Evolutionary conservation across 2,113 vertebrate genomes (phyloP).

Genomic region (Pomatorhinus ruficollis): DNA sequence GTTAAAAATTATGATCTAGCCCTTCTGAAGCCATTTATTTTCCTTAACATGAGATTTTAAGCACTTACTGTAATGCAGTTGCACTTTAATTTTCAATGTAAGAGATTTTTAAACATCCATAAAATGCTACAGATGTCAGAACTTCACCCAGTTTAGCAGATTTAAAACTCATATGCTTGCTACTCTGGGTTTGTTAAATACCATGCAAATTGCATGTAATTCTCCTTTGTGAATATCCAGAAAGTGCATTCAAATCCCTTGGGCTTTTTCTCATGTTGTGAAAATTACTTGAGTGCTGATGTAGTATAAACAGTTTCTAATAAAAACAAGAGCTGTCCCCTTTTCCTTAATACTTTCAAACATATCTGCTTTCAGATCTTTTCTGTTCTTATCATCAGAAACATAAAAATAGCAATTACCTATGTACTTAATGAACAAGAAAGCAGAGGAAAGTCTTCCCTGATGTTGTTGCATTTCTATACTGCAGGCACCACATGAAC

Average conservation of each 20-base stretch:
- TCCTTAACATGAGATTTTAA: not conserved
- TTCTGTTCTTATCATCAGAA: not conserved
- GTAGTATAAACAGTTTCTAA: not conserved
- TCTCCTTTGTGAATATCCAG: not conserved
- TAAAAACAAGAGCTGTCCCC: not conserved
- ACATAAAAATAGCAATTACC: not conserved
- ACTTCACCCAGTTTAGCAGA: not conserved
- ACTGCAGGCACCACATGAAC: not conserved
- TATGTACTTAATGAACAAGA: not conserved
- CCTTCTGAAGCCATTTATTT: not conserved
- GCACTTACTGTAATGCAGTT: not conserved
- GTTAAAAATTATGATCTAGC: not conserved
- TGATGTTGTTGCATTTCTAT: not conserved
- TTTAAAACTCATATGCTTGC: not conserved
- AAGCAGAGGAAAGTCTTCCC: not conserved
- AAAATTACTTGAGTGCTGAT: not conserved
- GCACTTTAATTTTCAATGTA: not conserved
- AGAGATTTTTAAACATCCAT: not conserved
- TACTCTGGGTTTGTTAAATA: not conserved
- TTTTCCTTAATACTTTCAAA: not conserved
- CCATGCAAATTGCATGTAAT: not conserved
- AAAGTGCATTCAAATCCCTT: not conserved
- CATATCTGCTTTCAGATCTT: not conserved
- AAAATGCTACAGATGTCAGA: not conserved
- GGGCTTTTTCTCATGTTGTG: not conserved